These are phyloP conservation scores for Ctenomys sociabilis DNA, from an alignment of 2,113 vertebrate genomes.

Conservation along the genomic window DNA sequence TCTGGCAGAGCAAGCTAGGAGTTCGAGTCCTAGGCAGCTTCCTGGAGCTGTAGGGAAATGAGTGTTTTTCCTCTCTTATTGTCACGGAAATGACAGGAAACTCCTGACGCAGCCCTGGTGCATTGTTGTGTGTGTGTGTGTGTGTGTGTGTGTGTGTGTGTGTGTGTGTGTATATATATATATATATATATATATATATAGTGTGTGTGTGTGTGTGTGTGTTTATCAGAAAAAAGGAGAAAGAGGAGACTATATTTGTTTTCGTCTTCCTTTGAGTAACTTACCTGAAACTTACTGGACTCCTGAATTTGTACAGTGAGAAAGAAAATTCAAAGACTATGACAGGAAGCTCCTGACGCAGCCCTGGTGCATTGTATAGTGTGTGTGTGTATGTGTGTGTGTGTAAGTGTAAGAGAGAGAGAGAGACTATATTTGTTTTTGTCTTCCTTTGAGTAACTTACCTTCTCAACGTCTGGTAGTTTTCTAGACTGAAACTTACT, in stretches of 20 bases:
- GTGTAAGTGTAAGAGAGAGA: too few species aligned
- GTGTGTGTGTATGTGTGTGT: too few species aligned
- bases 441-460: slow-evolving; percentile 31
- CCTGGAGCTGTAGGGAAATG: slow-evolving; percentile 55
- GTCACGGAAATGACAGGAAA: slow-evolving; percentile 63
- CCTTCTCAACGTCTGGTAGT: neutral
- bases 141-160: neutral
- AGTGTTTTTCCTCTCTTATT: slow-evolving; percentile 57
- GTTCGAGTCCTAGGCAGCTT: neutral
- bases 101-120: slow-evolving; percentile 16
- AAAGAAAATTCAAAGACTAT: neutral
- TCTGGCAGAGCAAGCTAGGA: neutral
- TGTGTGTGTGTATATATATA: neutral
- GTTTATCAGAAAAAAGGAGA: too few species aligned
- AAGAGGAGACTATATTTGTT: neutral
- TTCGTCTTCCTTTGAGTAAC: slow-evolving; percentile 31
- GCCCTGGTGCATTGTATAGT: too few species aligned
- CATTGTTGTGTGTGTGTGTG: slow-evolving; percentile 28
- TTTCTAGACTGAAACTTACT: slow-evolving; percentile 9
- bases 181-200: too few species aligned
- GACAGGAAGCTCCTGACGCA: too few species aligned
- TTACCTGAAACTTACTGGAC: slow-evolving; percentile 24
- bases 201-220: too few species aligned
- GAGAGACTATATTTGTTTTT: neutral
- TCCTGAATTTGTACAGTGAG: neutral